phyloP scores from a whole-genome alignment of 2,888 invertebrate species.

The Furcula furcula region DNA sequence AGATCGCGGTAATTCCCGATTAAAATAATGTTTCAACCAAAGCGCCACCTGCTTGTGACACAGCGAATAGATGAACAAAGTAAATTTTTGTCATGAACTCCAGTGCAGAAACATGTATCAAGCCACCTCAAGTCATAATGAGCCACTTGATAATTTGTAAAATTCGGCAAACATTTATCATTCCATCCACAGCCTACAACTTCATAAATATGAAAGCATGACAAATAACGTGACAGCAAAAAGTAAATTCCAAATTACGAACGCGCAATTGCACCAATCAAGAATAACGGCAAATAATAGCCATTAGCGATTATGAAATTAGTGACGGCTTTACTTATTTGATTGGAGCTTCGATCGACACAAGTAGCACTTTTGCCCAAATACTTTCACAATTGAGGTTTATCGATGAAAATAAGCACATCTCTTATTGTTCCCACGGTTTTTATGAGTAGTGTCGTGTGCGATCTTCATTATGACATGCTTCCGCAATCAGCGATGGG shows the following conservation, averaged over 20 bases:
- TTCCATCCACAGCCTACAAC: too few relatives aligned
- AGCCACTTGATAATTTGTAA: too few relatives aligned
- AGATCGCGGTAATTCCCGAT: too few relatives aligned
- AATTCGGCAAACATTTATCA: too few relatives aligned
- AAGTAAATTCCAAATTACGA: constrained; percentile 3
- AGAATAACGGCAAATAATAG: constrained; percentile 19
- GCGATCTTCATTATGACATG: constrained; percentile 63
- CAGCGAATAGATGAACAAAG: too few relatives aligned
- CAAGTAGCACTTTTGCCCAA: constrained; percentile 29
- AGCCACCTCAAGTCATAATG: too few relatives aligned
- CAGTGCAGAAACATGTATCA: too few relatives aligned
- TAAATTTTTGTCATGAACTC: too few relatives aligned
- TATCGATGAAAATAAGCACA: constrained; percentile 30
- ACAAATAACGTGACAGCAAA: constrained; percentile 6
- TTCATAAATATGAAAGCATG: not conserved
- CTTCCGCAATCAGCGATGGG: constrained; percentile 70
- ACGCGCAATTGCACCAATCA: constrained; percentile 19
- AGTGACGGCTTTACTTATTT: constrained; percentile 19
- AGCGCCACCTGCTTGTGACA: too few relatives aligned
- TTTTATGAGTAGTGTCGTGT: constrained; percentile 51
- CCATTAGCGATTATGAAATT: constrained; percentile 24
- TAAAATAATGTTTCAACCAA: too few relatives aligned
- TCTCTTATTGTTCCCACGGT: constrained; percentile 42
- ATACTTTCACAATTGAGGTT: constrained; percentile 30
- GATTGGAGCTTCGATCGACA: constrained; percentile 8